Conservation (phyloP, 2,113 vertebrate genomes). For the Guaruba guarouba region DNA sequence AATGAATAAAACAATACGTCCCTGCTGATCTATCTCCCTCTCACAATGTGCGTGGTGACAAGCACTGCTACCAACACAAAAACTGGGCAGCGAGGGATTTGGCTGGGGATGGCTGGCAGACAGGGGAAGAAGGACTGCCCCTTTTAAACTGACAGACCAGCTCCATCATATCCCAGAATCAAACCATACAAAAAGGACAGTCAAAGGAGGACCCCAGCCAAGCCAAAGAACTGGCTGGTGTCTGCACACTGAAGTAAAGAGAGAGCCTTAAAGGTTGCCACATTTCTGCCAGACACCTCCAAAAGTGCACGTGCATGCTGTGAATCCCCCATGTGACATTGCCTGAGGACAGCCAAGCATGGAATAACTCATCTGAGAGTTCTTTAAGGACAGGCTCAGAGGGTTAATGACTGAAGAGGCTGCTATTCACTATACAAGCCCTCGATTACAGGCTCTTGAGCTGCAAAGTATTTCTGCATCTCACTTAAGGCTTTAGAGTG, state of each 20-base stretch:
- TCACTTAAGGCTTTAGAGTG: neutral
- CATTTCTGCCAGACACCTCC: neutral
- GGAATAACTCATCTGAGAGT: neutral
- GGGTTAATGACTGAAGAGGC: neutral
- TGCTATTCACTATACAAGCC: neutral
- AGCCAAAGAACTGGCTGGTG: neutral
- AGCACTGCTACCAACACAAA: neutral
- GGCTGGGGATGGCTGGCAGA: neutral
- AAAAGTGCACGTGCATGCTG: neutral
- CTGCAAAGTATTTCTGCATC: neutral
- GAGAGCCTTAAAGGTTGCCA: neutral
- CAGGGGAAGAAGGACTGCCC: neutral
- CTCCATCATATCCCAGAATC: neutral
- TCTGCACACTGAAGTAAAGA: neutral
- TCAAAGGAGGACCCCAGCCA: neutral
- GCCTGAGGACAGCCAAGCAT: neutral
- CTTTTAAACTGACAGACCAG: neutral
- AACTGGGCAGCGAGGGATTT: fast-evolving
- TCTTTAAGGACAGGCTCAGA: neutral
- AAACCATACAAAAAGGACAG: neutral
- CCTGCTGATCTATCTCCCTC: neutral
- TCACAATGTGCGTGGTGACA: neutral
- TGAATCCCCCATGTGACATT: fast-evolving
- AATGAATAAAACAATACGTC: neutral
- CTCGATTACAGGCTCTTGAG: neutral